Conservation (phyloP, 2,888 invertebrate species). For the Crematogaster levior region DNA sequence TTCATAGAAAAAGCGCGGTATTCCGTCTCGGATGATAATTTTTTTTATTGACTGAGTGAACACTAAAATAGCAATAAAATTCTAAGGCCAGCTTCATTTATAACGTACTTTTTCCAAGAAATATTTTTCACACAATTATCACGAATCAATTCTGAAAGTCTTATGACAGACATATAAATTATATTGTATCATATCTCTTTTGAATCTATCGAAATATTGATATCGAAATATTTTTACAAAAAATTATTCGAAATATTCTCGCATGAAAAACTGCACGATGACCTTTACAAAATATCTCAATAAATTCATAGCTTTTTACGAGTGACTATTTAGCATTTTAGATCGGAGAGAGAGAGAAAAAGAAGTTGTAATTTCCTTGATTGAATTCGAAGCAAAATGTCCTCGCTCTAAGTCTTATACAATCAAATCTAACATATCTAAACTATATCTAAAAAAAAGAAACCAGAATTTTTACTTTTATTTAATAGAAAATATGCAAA, state of each 20-base stretch:
- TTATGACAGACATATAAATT: background rate
- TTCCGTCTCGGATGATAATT: background rate
- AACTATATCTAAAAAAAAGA: conserved; percentile 72
- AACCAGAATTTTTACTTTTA: conserved; percentile 78
- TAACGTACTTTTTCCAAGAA: background rate
- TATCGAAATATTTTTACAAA: background rate
- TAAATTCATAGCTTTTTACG: conserved; percentile 6
- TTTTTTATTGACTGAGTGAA: background rate
- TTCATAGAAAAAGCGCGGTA: background rate
- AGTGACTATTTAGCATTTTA: conserved; percentile 1
- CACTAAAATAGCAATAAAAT: conserved; percentile 7
- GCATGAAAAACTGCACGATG: background rate
- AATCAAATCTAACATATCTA: conserved; percentile 52
- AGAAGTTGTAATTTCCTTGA: background rate
- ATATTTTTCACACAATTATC: background rate
- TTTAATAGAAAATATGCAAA: conserved; percentile 76
- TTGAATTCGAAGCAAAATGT: conserved; percentile 3
- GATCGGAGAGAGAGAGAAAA: no score
- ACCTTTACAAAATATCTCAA: background rate
- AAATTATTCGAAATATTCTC: background rate
- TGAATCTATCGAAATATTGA: background rate
- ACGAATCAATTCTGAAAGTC: background rate
- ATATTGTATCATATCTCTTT: background rate
- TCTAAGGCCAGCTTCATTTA: background rate
- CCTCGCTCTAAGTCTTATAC: background rate